Evolutionary conservation across 1,140 invertebrate genomes (phyloP), one percentile per base, ranked within the genome.

Genomic region (Reticulitermes speratus): DNA sequence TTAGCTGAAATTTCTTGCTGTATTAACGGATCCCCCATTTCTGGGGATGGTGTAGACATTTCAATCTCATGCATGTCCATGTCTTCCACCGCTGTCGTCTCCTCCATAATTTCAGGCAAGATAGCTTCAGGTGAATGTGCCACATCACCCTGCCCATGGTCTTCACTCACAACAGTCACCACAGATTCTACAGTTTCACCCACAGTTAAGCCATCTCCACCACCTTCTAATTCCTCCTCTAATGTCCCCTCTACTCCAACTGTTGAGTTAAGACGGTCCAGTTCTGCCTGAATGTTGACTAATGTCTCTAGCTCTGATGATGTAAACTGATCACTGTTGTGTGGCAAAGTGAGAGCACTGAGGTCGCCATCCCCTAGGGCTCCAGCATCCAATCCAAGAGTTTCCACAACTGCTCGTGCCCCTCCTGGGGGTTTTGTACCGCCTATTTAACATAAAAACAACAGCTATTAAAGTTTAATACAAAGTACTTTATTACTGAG

Each of bases 361-460:
- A 91, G 87, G 82, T 92, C 91, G 11, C 88, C 88, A 45, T 92
- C 91, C 0, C 88, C 88, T 3, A 92, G 82, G 0, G 89, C 88
- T 45, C 88, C 88, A 19, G 90, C 89, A 83, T 90, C 89, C 23
- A 91, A 86, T 81, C 88, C 87, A 59, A 91, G 82, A 7, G 90
- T 88, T 83, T 92, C 91, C 0, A 91, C 90, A 32, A 92, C 83
- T 69, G 90, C 90, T 86, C 90, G 88, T 12, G 88, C 88, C 85
- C 87, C 89, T 65, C 82, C 52, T 44, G 59, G 83, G 83, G 86
- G 38, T 44, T 86, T 84, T 44, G 86, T 81, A 44, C 86, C 86
- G 30, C 86, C 86, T 86, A 45, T 48, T 52, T 48, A 59, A 86
- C 30, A 83, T 45, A 83, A 45, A 48, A 83, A 19, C 30, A 38